Evolutionary conservation across 2,113 vertebrate genomes (phyloP).

Genomic region (Tenrec ecaudatus): DNA sequence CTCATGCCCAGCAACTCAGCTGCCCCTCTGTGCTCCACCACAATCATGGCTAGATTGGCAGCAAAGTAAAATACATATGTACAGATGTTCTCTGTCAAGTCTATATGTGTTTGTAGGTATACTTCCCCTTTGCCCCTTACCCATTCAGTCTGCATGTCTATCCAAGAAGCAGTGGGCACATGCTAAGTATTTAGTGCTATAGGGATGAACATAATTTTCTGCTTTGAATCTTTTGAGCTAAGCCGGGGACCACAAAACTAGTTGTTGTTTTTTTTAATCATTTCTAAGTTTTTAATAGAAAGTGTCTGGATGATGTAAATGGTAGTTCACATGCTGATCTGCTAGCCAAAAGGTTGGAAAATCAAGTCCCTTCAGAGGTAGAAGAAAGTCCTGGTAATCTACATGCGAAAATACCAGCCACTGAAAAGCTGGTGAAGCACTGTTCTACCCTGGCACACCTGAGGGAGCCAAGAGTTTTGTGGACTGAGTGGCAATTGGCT

Average conservation of each 20-base stretch:
- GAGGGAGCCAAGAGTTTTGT: neutral
- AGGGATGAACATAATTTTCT: conserved; percentile 51
- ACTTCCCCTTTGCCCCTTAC: too few relatives aligned
- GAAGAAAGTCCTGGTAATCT: neutral
- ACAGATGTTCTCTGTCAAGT: neutral
- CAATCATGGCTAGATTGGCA: too few relatives aligned
- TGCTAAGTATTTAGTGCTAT: neutral
- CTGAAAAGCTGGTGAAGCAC: neutral
- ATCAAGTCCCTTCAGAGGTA: neutral
- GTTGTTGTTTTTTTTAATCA: neutral
- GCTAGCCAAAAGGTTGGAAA: neutral
- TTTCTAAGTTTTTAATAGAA: conserved; percentile 54
- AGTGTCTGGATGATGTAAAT: neutral
- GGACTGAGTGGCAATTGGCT: neutral
- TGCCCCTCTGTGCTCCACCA: too few relatives aligned
- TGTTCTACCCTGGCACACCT: neutral
- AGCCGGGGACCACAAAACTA: neutral
- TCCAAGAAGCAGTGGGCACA: neutral
- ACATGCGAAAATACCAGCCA: neutral
- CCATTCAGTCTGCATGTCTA: too few relatives aligned
- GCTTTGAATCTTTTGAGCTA: conserved; percentile 1
- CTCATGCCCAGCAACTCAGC: too few relatives aligned
- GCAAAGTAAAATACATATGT: too few relatives aligned
- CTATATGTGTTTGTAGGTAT: too few relatives aligned
- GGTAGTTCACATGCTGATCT: neutral